phyloP scores from a whole-genome alignment of 1,140 invertebrate species.

The Nautilus pompilius region DNA sequence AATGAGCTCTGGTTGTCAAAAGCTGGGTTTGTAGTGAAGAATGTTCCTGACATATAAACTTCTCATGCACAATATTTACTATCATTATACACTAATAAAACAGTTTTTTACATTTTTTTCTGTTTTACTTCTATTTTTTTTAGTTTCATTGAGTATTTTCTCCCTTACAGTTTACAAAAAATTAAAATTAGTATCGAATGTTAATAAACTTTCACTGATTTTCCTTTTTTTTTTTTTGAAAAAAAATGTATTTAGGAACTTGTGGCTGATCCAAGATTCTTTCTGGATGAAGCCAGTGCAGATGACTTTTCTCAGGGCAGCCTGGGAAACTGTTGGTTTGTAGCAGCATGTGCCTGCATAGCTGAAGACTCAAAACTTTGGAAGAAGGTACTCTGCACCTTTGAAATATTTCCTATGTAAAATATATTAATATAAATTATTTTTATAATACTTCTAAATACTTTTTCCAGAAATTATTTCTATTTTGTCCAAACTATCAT shows the following conservation, averaged over 20 bases:
- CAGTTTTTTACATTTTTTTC: not conserved
- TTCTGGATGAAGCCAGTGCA: constrained; percentile 60
- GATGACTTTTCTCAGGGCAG: constrained; percentile 63
- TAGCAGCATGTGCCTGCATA: constrained; percentile 68
- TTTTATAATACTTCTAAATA: not conserved
- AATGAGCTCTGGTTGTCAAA: not conserved
- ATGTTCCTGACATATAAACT: not conserved
- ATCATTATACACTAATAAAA: not conserved
- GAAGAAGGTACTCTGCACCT: constrained; percentile 57
- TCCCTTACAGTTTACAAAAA: not conserved
- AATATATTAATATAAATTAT: no score
- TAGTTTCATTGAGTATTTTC: not conserved
- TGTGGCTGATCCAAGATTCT: constrained; percentile 55
- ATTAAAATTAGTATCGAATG: not conserved
- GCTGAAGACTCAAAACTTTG: constrained; percentile 66
- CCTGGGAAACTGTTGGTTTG: constrained; percentile 65
- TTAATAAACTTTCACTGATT: not conserved
- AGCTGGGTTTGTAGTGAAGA: not conserved
- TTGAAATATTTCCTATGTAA: not conserved
- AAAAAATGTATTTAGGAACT: constrained; percentile 50
- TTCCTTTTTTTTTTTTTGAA: not conserved
- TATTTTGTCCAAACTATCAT: not conserved
- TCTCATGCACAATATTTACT: not conserved
- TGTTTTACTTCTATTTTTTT: not conserved
- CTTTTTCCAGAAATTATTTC: not conserved